These are phyloP conservation scores for Gallinago media DNA, from an alignment of 2,113 vertebrate species.

Conservation along the genomic window DNA sequence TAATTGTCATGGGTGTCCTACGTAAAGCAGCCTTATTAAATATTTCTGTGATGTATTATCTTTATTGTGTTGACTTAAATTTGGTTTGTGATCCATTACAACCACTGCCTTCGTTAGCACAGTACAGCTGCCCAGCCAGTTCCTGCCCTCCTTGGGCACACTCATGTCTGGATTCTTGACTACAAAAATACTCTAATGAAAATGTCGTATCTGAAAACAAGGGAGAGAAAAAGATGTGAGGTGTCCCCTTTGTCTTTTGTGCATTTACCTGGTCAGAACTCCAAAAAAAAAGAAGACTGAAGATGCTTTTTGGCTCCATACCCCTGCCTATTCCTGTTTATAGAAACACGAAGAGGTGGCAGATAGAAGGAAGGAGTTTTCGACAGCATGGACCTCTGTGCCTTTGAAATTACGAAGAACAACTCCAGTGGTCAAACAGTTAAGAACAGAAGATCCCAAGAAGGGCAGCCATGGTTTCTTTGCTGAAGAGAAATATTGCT, in stretches of 20 bases:
- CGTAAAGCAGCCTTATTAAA: neutral
- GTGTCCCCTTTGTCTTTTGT: neutral
- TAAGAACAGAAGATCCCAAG: neutral
- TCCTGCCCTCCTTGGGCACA: neutral
- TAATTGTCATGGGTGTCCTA: neutral
- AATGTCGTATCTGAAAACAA: neutral
- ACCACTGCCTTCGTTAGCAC: neutral
- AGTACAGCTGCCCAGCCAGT: neutral
- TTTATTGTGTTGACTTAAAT: neutral
- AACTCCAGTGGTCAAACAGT: neutral
- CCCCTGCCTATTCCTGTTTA: neutral
- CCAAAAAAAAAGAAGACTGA: neutral
- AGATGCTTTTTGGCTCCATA: neutral
- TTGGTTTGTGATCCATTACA: neutral
- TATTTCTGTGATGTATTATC: neutral
- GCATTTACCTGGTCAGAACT: neutral
- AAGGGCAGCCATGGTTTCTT: neutral
- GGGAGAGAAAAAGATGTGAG: neutral
- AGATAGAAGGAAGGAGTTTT: neutral
- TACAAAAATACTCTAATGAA: neutral
- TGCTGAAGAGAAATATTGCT: neutral
- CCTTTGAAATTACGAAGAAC: neutral
- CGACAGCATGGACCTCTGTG: accelerated
- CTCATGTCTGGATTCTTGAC: neutral
- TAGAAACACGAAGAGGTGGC: neutral